Percentiles rank a stretch among this genome's conserved stretches.
Evolutionary conservation across 1,140 invertebrate species (phyloP).

Genomic region (Cydia splendana): DNA sequence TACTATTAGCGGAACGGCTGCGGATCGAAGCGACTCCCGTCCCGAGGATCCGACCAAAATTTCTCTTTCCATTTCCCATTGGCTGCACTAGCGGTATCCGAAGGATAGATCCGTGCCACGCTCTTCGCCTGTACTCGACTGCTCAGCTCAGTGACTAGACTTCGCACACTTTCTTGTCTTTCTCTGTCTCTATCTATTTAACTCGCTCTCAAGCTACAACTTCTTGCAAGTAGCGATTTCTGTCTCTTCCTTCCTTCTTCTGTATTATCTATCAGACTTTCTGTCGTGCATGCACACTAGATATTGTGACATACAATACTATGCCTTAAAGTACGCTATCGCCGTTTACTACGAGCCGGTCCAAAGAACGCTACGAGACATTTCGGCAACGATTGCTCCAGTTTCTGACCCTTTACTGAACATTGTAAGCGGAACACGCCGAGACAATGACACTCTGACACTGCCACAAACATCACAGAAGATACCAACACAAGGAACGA

Average conservation of each 20-base stretch:
- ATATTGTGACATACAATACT: slow-evolving; percentile 77
- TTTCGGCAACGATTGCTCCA: slow-evolving; percentile 55
- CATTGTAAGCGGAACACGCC: slow-evolving; percentile 62
- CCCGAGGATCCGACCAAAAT: slow-evolving; percentile 69
- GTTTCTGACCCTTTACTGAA: slow-evolving; percentile 59
- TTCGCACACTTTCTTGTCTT: slow-evolving; percentile 68
- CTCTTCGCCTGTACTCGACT: slow-evolving; percentile 65
- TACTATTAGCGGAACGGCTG: slow-evolving; percentile 72
- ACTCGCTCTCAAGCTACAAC: slow-evolving; percentile 74
- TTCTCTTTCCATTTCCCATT: slow-evolving; percentile 46
- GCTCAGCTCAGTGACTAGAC: slow-evolving; percentile 72
- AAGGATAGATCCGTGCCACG: slow-evolving; percentile 63
- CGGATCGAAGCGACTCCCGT: slow-evolving; percentile 60
- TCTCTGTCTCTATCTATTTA: slow-evolving; percentile 74
- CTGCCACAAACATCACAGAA: slow-evolving; percentile 72
- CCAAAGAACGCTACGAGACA: slow-evolving; percentile 65
- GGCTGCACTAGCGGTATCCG: slow-evolving; percentile 56
- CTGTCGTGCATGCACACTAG: slow-evolving; percentile 79
- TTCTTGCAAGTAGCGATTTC: slow-evolving; percentile 75
- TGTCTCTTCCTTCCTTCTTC: slow-evolving; percentile 74
- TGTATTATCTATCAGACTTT: slow-evolving; percentile 74
- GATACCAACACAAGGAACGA: slow-evolving; percentile 67
- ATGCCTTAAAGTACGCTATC: slow-evolving; percentile 69
- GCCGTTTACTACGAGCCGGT: slow-evolving; percentile 63
- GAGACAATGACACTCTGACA: slow-evolving; percentile 71